Percentiles rank a stretch among this genome's conserved stretches.
Evolutionary conservation across 2,888 invertebrate genomes (phyloP).

Genomic region (Exocentrus adspersus): DNA sequence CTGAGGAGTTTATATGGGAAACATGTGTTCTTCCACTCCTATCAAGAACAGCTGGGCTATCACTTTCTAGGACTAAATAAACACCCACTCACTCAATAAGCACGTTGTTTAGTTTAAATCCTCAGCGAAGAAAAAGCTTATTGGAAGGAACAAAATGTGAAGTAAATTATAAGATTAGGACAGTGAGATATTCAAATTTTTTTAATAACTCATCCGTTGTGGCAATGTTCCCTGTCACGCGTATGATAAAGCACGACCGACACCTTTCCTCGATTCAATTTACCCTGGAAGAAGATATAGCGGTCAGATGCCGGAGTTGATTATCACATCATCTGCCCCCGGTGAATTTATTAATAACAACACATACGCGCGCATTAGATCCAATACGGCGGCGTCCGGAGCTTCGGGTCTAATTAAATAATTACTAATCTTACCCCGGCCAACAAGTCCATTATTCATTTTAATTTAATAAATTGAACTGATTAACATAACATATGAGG

Average conservation of each 20-base stretch:
- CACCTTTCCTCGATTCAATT: background rate
- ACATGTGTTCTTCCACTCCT: background rate
- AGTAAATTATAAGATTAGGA: too few relatives aligned
- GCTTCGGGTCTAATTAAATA: background rate
- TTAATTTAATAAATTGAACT: constrained; percentile 4
- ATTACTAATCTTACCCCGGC: constrained; percentile 9
- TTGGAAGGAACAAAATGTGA: constrained; percentile 31
- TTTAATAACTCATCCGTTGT: too few relatives aligned
- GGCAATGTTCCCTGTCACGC: too few relatives aligned
- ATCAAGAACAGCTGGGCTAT: constrained; percentile 24
- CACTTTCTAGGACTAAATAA: constrained; percentile 37
- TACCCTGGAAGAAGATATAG: background rate
- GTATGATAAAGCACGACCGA: too few relatives aligned
- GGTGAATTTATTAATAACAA: background rate
- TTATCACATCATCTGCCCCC: background rate
- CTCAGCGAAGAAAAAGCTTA: constrained; percentile 39
- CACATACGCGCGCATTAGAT: background rate
- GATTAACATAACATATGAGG: constrained; percentile 13
- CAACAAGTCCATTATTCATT: constrained; percentile 12
- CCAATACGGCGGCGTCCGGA: background rate
- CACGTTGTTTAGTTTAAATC: constrained; percentile 43
- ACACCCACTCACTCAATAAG: constrained; percentile 44
- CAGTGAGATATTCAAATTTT: too few relatives aligned
- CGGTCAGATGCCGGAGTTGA: background rate
- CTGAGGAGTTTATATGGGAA: background rate